Percentiles rank a stretch among this genome's conserved stretches.
These are phyloP conservation scores for Drosophila melanosoma DNA, from an alignment of 2,888 invertebrate species.

Conservation along the genomic window DNA sequence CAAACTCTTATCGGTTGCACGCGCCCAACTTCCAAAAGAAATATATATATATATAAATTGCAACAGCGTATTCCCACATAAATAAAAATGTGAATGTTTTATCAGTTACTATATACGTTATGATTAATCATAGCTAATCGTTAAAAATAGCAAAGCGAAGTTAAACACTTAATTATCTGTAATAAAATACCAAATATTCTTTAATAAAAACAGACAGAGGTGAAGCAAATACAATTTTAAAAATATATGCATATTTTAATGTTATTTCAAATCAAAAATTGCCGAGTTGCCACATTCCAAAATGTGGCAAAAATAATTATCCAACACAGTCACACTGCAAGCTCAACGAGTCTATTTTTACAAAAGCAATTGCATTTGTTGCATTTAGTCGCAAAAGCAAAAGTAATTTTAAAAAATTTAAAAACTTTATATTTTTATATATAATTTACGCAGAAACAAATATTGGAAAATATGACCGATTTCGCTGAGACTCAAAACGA, in stretches of 20 bases:
- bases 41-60: neutral
- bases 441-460: neutral
- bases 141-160: neutral
- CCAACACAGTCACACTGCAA: constrained; percentile 17
- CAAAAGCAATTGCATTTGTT: too few species aligned
- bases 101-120: neutral
- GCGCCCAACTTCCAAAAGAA: constrained; percentile 18
- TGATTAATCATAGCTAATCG: neutral
- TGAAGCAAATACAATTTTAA: neutral
- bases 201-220: neutral
- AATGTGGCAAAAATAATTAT: constrained; percentile 8
- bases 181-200: neutral
- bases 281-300: constrained; percentile 13
- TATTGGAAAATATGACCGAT: constrained; percentile 29
- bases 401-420: neutral
- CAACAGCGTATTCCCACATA: neutral
- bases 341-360: constrained; percentile 5
- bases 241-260: neutral
- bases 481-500: constrained; percentile 11
- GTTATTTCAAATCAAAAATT: neutral
- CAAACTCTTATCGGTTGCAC: constrained; percentile 40
- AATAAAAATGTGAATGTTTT: neutral
- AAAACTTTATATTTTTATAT: neutral
- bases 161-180: neutral
- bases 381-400: neutral